These are phyloP conservation scores for Euclidia mi DNA, from an alignment of 2,888 invertebrate species.

Conservation along the genomic window DNA sequence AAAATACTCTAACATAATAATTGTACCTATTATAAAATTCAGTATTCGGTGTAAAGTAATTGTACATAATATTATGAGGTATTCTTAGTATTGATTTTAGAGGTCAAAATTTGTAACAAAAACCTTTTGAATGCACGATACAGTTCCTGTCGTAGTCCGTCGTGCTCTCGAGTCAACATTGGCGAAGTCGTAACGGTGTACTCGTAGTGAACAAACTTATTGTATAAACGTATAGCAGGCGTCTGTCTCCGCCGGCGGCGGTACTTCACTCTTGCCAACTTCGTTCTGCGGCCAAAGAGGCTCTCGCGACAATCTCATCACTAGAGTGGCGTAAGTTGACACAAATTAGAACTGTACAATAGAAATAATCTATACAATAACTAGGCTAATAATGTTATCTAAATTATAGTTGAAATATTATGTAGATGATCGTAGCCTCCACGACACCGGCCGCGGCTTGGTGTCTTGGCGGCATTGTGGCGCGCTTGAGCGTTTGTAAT, in stretches of 20 bases:
- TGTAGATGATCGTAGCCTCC: constrained; percentile 60
- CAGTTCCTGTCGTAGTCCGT: constrained; percentile 88
- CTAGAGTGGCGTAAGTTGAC: constrained; percentile 73
- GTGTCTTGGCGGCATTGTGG: constrained; percentile 47
- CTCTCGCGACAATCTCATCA: constrained; percentile 72
- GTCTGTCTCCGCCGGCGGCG: constrained; percentile 75
- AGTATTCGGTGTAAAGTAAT: constrained; percentile 72
- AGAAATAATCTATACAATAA: constrained; percentile 77
- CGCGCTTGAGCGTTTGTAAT: constrained; percentile 68
- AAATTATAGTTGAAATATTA: constrained; percentile 73
- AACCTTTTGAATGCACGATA: constrained; percentile 86
- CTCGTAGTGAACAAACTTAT: constrained; percentile 54
- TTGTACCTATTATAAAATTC: constrained; percentile 57
- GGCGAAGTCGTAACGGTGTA: constrained; percentile 67
- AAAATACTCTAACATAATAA: constrained; percentile 69
- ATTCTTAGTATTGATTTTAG: constrained; percentile 71
- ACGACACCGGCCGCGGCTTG: too few species aligned
- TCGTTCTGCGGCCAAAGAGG: constrained; percentile 72
- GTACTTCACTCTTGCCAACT: constrained; percentile 73
- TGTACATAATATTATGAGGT: constrained; percentile 70
- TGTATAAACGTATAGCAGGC: constrained; percentile 53
- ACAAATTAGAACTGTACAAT: constrained; percentile 77
- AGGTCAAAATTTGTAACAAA: constrained; percentile 83
- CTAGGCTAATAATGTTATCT: constrained; percentile 74
- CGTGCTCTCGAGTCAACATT: constrained; percentile 83